Conservation (phyloP, 2,888 invertebrate species). For the Tenthredo amoena region DNA sequence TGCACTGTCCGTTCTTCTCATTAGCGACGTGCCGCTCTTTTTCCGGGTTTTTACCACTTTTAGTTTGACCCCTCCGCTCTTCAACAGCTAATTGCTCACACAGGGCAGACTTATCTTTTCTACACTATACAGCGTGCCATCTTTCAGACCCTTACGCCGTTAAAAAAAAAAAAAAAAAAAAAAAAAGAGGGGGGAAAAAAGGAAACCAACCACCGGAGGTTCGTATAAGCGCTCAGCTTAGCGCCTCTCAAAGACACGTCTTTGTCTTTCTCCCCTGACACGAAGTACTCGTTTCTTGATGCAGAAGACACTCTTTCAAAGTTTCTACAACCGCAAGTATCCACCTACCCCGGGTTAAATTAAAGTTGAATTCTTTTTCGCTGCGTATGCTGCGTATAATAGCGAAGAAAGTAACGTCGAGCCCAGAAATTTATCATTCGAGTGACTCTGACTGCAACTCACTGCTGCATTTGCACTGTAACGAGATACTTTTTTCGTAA, state of each 20-base stretch:
- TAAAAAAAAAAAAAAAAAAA: not conserved
- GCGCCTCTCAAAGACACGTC: slow-evolving; percentile 46
- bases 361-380: slow-evolving; percentile 21
- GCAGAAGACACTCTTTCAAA: slow-evolving; percentile 36
- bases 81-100: slow-evolving; percentile 39
- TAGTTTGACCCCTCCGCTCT: slow-evolving; percentile 33
- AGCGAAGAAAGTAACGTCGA: not conserved
- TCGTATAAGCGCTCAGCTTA: slow-evolving; percentile 39
- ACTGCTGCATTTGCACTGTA: not conserved
- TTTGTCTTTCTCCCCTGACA: slow-evolving; percentile 32
- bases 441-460: not conserved
- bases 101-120: slow-evolving; percentile 30
- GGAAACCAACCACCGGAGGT: not conserved
- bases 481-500: slow-evolving; percentile 17
- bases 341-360: slow-evolving; percentile 15
- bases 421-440: slow-evolving; percentile 21
- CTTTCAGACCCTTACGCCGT: not conserved
- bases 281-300: not conserved
- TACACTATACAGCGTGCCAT: not conserved
- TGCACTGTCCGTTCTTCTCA: slow-evolving; percentile 33
- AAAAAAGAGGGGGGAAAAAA: not conserved
- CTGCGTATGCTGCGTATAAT: not conserved
- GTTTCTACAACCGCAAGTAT: not conserved
- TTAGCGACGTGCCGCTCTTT: slow-evolving; percentile 39
- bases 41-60: slow-evolving; percentile 20